Conservation (phyloP, 2,113 vertebrate genomes). For the Chionis minor region DNA sequence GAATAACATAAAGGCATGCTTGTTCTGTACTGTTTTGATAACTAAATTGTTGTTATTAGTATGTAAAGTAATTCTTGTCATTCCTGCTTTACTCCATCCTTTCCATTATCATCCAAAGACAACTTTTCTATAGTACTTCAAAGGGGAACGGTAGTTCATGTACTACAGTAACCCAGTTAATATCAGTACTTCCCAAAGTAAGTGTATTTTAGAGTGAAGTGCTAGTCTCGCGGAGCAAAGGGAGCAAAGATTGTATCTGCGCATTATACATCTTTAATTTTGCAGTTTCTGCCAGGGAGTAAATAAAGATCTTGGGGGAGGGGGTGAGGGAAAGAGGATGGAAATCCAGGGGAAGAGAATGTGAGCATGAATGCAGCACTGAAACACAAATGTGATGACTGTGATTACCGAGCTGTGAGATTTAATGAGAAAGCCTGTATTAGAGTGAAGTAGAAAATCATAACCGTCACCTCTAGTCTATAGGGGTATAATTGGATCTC, state of each 20-base stretch:
- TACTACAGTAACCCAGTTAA: slow-evolving; percentile 29
- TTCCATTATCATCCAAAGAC: slow-evolving; percentile 52
- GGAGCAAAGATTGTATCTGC: slow-evolving; percentile 56
- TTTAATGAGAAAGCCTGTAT: slow-evolving; percentile 61
- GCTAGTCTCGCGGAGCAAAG: slow-evolving; percentile 33
- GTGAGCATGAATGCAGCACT: not conserved
- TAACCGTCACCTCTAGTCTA: slow-evolving; percentile 58
- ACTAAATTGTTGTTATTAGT: slow-evolving; percentile 75
- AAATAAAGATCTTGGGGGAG: slow-evolving; percentile 59
- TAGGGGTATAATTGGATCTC: slow-evolving; percentile 51
- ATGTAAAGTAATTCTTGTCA: slow-evolving; percentile 76
- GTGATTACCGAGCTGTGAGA: slow-evolving; percentile 51
- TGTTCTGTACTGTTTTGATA: slow-evolving; percentile 78
- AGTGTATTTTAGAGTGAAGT: slow-evolving; percentile 4
- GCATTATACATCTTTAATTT: slow-evolving; percentile 65
- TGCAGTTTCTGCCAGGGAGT: slow-evolving; percentile 57
- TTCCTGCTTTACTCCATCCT: slow-evolving; percentile 56
- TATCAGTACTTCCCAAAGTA: slow-evolving; percentile 30
- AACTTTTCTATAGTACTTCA: slow-evolving; percentile 64
- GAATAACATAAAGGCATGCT: slow-evolving; percentile 63
- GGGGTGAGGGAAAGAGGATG: not conserved
- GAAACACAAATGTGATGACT: slow-evolving; percentile 43
- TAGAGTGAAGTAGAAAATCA: slow-evolving; percentile 63
- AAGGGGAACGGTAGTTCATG: not conserved
- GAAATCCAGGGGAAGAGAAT: slow-evolving; percentile 30